Base-by-base conservation (phyloP, 2,888 invertebrate genomes). In the Eremobia ochroleuca region DNA sequence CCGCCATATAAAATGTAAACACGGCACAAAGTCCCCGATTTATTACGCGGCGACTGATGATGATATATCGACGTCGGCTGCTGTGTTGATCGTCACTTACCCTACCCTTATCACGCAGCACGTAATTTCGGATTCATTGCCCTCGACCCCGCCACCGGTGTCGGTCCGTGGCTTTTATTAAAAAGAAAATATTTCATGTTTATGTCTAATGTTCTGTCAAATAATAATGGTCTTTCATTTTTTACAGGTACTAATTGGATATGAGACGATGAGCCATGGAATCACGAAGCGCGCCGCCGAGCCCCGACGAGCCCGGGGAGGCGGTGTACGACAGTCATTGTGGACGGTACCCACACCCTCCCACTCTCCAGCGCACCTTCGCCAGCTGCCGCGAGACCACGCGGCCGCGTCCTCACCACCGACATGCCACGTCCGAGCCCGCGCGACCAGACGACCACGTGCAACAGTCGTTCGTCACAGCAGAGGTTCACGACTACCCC, bases 251-350 rank as follows among this genome's bases (percentile, higher is more conserved):
- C 91, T 89, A 86, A 91, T 92, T 93, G 94, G 94, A 87, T 89
- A 95, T 95, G 95, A 96, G 92, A 97, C 92, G 95, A 97, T 97
- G 97, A 97, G 94, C 95, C 91, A 97, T 97, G 97, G 97, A 97
- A 96, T 97, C 97, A 94, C 97, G 96, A 90, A 97, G 97, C 92
- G 96, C 97, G 96, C 97, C 97, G 97, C 97, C 97, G 92, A 96
- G 97, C 96, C 97, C 97, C 96, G 97, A 97, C 93, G 97, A 97
- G 92, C 91, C 96, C 89, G 97, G 97, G 95, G 96, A 96, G 95
- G 97, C 96, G 97, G 97, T 98, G 95, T 98, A 98, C 96, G 98
- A 98, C 94, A 97, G 98, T 83, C 98, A 98, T 79, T 98, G 98
- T 88, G 98, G 98, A 85, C 97, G 98, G 81, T 98, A 98, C 92